A percentile compares a stretch with the other conserved stretches of the same genome.
These are phyloP conservation scores for Parauchenoglanis ngamensis DNA, from an alignment of 2,797 vertebrate genomes.

Conservation along the genomic window DNA sequence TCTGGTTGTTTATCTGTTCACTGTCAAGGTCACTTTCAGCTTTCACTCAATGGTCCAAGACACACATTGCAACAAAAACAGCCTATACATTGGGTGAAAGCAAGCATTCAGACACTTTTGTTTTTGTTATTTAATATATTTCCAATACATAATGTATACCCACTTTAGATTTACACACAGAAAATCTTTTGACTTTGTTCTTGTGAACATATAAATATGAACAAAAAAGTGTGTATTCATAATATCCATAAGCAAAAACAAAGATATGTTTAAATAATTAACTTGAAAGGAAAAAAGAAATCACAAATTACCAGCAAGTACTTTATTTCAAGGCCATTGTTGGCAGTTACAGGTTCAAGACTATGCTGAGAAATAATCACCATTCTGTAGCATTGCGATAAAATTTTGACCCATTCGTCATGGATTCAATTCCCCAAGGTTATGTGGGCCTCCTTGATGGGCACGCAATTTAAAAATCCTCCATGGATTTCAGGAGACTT, in stretches of 20 bases:
- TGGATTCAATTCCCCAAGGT: background rate
- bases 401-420: too few species aligned
- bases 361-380: background rate
- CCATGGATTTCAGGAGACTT: background rate
- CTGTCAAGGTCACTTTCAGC: background rate
- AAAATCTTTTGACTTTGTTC: background rate
- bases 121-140: background rate
- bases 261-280: background rate
- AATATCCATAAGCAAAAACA: background rate
- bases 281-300: background rate
- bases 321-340: background rate
- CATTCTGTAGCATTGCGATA: background rate
- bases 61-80: background rate
- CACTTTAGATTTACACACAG: background rate
- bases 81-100: background rate
- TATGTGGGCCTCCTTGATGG: background rate
- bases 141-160: background rate
- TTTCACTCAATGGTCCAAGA: background rate
- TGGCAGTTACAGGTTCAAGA: background rate
- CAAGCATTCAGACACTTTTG: background rate
- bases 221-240: background rate
- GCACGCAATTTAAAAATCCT: background rate
- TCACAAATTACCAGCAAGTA: background rate
- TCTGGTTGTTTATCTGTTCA: background rate
- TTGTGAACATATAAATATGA: background rate